Evolutionary conservation across 2,888 invertebrate genomes (phyloP).

Genomic region (Dichetophora obliterata): DNA sequence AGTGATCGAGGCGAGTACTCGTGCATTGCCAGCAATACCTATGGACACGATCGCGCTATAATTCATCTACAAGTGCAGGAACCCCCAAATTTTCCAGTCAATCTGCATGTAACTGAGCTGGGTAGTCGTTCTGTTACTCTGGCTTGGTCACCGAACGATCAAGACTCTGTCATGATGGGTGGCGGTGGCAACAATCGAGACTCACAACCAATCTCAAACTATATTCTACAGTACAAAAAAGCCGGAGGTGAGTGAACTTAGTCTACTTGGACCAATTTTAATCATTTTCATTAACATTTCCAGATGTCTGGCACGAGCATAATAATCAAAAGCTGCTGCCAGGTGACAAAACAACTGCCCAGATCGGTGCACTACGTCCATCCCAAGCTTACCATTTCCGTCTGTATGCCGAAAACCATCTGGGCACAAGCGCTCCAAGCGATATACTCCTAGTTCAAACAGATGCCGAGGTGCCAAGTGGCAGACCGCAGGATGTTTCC

Average conservation of each 20-base stretch:
- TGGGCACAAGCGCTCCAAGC: conserved; percentile 75
- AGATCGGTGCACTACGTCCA: conserved; percentile 73
- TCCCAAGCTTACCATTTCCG: conserved; percentile 75
- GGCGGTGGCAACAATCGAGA: conserved; percentile 62
- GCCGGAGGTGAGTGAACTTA: conserved; percentile 69
- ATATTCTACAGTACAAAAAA: conserved; percentile 75
- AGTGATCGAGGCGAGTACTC: conserved; percentile 74
- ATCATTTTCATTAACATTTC: neutral
- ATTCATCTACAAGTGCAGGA: conserved; percentile 72
- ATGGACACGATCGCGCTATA: conserved; percentile 73
- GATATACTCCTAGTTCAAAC: conserved; percentile 73
- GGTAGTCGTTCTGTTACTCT: conserved; percentile 73
- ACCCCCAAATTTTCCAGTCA: conserved; percentile 75
- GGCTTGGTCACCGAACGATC: conserved; percentile 72
- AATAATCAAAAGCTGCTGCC: conserved; percentile 73
- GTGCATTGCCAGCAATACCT: conserved; percentile 75
- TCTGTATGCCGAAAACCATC: conserved; percentile 75
- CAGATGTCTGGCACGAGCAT: conserved; percentile 74
- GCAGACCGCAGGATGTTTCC: conserved; percentile 77
- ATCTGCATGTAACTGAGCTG: conserved; percentile 72
- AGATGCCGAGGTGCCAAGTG: conserved; percentile 77
- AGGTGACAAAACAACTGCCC: conserved; percentile 72
- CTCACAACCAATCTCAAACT: conserved; percentile 72
- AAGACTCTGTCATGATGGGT: conserved; percentile 62
- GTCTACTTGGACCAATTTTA: neutral